These are phyloP conservation scores for Cacoxenus indagator DNA, from an alignment of 2,888 invertebrate species.

Conservation along the genomic window DNA sequence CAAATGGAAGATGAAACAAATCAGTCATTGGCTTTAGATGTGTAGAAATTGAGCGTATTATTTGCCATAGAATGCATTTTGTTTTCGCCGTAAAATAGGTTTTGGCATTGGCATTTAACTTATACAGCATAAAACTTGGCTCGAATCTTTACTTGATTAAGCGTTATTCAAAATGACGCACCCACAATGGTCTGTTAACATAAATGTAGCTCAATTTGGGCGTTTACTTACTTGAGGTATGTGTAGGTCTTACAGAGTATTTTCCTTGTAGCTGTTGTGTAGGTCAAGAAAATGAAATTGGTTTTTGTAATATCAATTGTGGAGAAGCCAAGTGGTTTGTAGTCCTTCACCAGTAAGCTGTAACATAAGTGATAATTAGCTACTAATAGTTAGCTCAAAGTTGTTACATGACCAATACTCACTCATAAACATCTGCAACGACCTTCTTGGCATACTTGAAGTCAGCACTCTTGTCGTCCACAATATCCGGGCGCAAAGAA, in stretches of 20 bases:
- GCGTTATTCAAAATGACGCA: not conserved
- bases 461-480: conserved; percentile 55
- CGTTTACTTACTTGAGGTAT: conserved; percentile 58
- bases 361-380: too few relatives aligned
- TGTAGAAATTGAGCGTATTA: conserved; percentile 45
- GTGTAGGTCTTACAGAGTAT: conserved; percentile 60
- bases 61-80: conserved; percentile 68
- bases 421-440: conserved; percentile 61
- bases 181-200: not conserved
- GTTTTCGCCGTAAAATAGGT: conserved; percentile 68
- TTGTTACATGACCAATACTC: too few relatives aligned
- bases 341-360: conserved; percentile 58
- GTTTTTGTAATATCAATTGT: conserved; percentile 53
- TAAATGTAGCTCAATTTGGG: not conserved
- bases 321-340: conserved; percentile 52
- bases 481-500: conserved; percentile 77
- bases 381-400: not conserved
- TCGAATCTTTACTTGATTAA: not conserved
- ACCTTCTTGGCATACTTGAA: conserved; percentile 59
- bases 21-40: conserved; percentile 30
- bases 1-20: conserved; percentile 26
- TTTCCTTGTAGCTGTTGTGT: conserved; percentile 52
- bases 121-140: not conserved
- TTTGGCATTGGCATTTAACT: conserved; percentile 55
- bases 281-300: conserved; percentile 62